Conservation (phyloP, 2,113 vertebrate species). For the Labeo rohita region DNA sequence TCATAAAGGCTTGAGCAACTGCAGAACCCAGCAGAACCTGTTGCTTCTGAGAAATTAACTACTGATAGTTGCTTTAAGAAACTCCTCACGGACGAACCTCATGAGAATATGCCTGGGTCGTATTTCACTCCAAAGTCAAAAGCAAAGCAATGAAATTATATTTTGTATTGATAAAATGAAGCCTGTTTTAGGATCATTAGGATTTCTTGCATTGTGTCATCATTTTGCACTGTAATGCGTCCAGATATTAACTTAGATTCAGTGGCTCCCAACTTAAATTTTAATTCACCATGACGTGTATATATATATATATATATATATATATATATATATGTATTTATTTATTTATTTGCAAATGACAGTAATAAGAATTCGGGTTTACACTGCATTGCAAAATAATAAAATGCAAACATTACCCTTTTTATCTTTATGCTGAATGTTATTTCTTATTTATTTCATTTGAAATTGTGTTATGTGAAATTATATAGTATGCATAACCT, state of each 20-base stretch:
- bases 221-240: not conserved
- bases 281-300: not conserved
- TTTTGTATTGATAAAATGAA: not conserved
- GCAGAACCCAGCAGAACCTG: conserved; percentile 29
- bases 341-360: not conserved
- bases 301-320: not conserved
- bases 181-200: not conserved
- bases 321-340: not conserved
- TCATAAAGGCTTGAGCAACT: not conserved
- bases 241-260: not conserved
- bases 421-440: not conserved
- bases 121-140: not conserved
- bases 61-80: not conserved
- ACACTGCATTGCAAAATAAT: not conserved
- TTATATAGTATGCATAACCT: not conserved
- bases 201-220: not conserved
- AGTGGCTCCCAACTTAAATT: not conserved
- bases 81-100: not conserved
- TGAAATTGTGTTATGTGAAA: not conserved
- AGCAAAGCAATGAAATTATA: not conserved
- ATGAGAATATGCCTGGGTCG: not conserved
- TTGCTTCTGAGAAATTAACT: conserved; percentile 1
- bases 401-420: not conserved
- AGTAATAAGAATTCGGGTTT: not conserved
- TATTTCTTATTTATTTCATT: not conserved